These are phyloP conservation scores for Xerus rutilus DNA, from an alignment of 2,797 vertebrate genomes.

Conservation along the genomic window DNA sequence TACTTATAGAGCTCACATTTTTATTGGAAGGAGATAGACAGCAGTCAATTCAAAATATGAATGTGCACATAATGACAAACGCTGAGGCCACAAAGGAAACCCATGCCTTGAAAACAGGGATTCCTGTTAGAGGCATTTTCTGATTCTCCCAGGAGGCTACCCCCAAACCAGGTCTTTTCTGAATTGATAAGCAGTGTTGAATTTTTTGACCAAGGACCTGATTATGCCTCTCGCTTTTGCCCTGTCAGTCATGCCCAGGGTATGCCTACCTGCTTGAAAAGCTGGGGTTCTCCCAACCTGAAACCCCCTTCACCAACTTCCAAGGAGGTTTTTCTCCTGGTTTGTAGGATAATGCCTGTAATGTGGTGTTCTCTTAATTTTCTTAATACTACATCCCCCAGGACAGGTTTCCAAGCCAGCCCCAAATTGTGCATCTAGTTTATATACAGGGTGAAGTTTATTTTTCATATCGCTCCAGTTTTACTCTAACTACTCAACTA, in stretches of 20 bases:
- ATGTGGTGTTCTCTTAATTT: not conserved
- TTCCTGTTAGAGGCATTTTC: not conserved
- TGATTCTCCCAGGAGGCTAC: not conserved
- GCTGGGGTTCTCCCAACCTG: not conserved
- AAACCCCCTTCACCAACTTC: not conserved
- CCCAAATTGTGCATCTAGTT: not conserved
- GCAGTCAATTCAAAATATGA: not conserved
- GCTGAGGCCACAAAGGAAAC: not conserved
- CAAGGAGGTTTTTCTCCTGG: not conserved
- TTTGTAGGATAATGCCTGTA: not conserved
- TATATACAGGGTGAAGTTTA: not conserved
- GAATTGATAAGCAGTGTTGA: not conserved
- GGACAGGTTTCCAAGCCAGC: not conserved
- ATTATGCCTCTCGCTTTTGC: not conserved
- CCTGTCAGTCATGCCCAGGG: not conserved
- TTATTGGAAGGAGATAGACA: not conserved
- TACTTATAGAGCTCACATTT: not conserved
- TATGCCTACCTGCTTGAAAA: not conserved
- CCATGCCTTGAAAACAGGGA: not conserved
- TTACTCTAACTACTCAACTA: slow-evolving; percentile 12
- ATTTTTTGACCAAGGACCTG: not conserved
- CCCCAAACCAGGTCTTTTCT: not conserved
- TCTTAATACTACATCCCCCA: not conserved
- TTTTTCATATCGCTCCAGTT: not conserved
- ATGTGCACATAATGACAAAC: not conserved